A percentile compares a stretch with the other conserved stretches of the same genome.
These are phyloP conservation scores for Acrossocheilus fasciatus DNA, from an alignment of 2,797 vertebrate genomes.

Conservation along the genomic window DNA sequence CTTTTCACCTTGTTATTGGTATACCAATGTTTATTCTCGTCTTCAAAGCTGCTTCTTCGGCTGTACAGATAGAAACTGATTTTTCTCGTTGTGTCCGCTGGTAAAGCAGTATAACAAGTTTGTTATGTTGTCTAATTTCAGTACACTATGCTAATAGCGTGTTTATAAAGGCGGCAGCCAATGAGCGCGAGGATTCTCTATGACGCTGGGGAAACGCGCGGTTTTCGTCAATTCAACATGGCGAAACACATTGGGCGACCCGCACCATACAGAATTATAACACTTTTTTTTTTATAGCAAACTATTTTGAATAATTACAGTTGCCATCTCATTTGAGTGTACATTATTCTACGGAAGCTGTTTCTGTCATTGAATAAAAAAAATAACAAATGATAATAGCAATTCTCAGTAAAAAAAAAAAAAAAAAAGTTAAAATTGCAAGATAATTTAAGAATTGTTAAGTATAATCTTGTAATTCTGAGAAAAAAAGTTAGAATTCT, in stretches of 20 bases:
- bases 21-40: not conserved
- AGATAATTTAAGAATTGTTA: too few relatives aligned
- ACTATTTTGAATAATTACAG: too few relatives aligned
- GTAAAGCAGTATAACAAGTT: not conserved
- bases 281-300: not conserved
- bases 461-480: too few relatives aligned
- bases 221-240: too few relatives aligned
- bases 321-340: too few relatives aligned
- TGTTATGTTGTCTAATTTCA: not conserved
- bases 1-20: not conserved
- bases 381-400: too few relatives aligned
- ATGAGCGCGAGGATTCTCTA: not conserved
- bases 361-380: too few relatives aligned
- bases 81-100: not conserved
- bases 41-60: not conserved
- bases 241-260: too few relatives aligned
- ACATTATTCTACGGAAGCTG: too few relatives aligned
- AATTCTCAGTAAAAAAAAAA: too few relatives aligned
- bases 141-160: not conserved
- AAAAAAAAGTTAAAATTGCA: too few relatives aligned
- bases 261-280: not conserved
- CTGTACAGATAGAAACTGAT: not conserved
- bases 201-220: not conserved
- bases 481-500: too few relatives aligned
- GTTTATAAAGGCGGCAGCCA: not conserved